Percentiles rank a stretch among this genome's conserved stretches.
Conservation (phyloP, 1,140 invertebrate species). For the Metopolophium dirhodum region DNA sequence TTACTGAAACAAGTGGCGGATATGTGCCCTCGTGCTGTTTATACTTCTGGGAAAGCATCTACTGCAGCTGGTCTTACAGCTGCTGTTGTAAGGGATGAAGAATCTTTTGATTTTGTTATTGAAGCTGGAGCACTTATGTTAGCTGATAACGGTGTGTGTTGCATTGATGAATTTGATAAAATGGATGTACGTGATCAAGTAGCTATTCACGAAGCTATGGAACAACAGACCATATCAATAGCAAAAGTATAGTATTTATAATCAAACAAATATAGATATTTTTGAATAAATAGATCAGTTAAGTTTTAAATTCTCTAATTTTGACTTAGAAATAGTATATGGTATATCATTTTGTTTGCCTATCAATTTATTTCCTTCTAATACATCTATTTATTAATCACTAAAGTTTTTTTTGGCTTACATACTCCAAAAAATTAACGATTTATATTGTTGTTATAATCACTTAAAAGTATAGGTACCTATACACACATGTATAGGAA, state of each 20-base stretch:
- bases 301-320: not conserved
- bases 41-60: constrained; percentile 98
- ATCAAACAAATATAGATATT: not conserved
- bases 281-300: not conserved
- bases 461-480: too few relatives aligned
- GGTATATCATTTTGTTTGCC: not conserved
- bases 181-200: constrained; percentile 98
- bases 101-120: constrained; percentile 98
- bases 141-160: constrained; percentile 98
- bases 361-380: not conserved
- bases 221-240: constrained; percentile 99
- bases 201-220: constrained; percentile 99
- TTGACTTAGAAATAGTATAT: not conserved
- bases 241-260: constrained; percentile 77
- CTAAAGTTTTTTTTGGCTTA: not conserved
- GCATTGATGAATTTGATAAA: constrained; percentile 99
- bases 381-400: not conserved
- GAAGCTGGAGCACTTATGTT: constrained; percentile 99
- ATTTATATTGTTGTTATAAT: too few relatives aligned
- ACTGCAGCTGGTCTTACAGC: constrained; percentile 97
- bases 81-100: constrained; percentile 96
- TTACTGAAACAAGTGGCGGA: constrained; percentile 96
- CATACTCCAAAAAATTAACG: not conserved
- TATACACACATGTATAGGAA: too few relatives aligned
- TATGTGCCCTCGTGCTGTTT: constrained; percentile 94